Base-by-base conservation (phyloP, 2,888 invertebrate species). In the Buathra laborator region DNA sequence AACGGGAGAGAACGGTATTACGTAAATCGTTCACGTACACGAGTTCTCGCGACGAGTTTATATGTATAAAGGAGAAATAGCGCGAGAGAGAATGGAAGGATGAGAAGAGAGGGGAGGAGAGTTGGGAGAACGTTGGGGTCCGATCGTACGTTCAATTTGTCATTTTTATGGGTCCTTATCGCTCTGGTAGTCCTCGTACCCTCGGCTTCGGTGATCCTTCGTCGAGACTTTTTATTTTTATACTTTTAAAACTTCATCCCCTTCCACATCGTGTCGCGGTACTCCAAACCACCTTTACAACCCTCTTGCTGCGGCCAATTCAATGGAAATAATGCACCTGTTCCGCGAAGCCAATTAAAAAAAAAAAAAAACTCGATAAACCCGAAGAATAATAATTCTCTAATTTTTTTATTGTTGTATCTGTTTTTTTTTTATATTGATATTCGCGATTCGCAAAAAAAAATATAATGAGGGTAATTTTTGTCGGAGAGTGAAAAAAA, bases 101-200 rank as follows among this genome's bases (percentile, higher is more conserved):
- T 29, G 44, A 24, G 51, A 76, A 56, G 74, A 56, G 19, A 74
- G 67, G 29, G 37, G 44, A 66, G 71, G 68, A 37, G 37, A 37
- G 37, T 9, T 7, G 37, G 37, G 67, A 83, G 75, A 83, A 85
- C 71, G 84, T 76, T 85, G 84, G 86, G 86, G 87, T 86, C 86
- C 89, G 84, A 89, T 89, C 89, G 86, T 89, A 87, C 88, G 84
- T 87, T 89, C 90, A 91, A 91, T 91, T 91, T 89, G 89, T 89
- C 88, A 87, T 88, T 87, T 89, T 90, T 89, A 89, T 85, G 86
- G 87, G 77, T 83, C 79, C 85, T 88, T 87, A 86, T 88, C 86
- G 87, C 72, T 80, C 76, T 59, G 56, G 46, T 80, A 88, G 85
- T 87, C 80, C 59, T 79, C 86, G 86, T 70, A 24, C 71, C 79